phyloP scores from a whole-genome alignment of 1,140 invertebrate species.

The Andrena cerasifolii region DNA sequence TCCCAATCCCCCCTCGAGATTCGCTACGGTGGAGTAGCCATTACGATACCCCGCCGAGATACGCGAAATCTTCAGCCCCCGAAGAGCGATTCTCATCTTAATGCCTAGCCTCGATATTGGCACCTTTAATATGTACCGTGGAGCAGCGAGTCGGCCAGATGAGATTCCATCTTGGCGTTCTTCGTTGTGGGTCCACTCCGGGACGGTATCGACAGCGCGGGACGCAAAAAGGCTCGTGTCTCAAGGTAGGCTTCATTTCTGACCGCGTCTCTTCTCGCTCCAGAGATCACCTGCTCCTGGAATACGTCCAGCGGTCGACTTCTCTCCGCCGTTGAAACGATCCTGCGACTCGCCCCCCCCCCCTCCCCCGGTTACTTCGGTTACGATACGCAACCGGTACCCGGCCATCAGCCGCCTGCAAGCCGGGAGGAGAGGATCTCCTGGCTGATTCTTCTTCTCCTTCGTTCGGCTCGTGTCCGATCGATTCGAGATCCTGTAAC shows the following conservation, averaged over 20 bases:
- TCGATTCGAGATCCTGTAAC: constrained; percentile 30
- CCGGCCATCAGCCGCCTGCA: too few species aligned
- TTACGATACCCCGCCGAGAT: neutral
- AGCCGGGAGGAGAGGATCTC: neutral
- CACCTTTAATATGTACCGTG: neutral
- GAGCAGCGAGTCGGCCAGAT: neutral
- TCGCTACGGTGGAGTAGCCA: neutral
- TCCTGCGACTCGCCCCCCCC: neutral
- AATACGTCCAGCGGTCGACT: constrained; percentile 23
- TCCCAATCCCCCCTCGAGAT: neutral
- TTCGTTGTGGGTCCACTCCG: neutral
- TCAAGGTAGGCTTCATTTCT: constrained; percentile 73
- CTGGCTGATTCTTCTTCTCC: neutral
- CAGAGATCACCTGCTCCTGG: constrained; percentile 51
- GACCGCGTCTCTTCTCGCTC: constrained; percentile 39
- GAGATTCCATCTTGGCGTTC: neutral
- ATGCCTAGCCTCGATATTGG: neutral
- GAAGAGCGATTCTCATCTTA: constrained; percentile 1
- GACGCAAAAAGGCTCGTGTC: constrained; percentile 44
- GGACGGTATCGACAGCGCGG: constrained; percentile 30
- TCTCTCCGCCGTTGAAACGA: neutral
- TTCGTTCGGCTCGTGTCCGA: neutral
- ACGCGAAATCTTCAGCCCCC: neutral
- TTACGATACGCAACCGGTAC: constrained; percentile 56
- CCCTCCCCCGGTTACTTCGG: constrained; percentile 26